A percentile compares a stretch with the other conserved stretches of the same genome.
Conservation (phyloP, 2,113 vertebrate genomes). For the Siphamia tubifer region DNA sequence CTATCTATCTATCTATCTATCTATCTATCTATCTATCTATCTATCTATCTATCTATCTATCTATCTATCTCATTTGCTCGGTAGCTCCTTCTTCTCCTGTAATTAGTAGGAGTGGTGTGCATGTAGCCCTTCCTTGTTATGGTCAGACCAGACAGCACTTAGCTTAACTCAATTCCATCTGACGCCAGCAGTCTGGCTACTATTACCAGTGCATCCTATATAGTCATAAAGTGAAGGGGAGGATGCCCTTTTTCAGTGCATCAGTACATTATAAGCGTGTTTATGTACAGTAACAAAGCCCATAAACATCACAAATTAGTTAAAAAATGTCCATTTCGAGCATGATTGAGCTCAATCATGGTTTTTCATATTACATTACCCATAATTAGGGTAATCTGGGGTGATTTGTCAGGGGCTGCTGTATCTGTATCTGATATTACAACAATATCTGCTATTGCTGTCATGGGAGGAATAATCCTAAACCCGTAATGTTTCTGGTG, state of each 20-base stretch:
- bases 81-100: neutral
- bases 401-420: neutral
- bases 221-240: conserved; percentile 37
- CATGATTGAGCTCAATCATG: neutral
- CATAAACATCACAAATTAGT: conserved; percentile 7
- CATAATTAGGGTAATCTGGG: neutral
- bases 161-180: conserved; percentile 65
- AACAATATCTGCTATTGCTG: conserved; percentile 28
- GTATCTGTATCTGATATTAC: conserved; percentile 11
- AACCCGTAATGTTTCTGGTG: conserved; percentile 49
- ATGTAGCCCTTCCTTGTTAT: conserved; percentile 26
- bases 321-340: conserved; percentile 16
- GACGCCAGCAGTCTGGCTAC: conserved; percentile 64
- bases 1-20: neutral
- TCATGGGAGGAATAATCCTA: conserved; percentile 39
- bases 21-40: neutral
- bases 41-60: neutral
- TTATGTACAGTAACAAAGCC: conserved; percentile 4
- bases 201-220: conserved; percentile 50
- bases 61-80: neutral
- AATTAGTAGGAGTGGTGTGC: conserved; percentile 25
- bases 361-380: conserved; percentile 15
- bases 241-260: neutral
- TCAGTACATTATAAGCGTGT: conserved; percentile 22
- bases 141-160: conserved; percentile 65